These are phyloP conservation scores for Eidolon dupreanum DNA, from an alignment of 2,797 vertebrate species.

Conservation along the genomic window DNA sequence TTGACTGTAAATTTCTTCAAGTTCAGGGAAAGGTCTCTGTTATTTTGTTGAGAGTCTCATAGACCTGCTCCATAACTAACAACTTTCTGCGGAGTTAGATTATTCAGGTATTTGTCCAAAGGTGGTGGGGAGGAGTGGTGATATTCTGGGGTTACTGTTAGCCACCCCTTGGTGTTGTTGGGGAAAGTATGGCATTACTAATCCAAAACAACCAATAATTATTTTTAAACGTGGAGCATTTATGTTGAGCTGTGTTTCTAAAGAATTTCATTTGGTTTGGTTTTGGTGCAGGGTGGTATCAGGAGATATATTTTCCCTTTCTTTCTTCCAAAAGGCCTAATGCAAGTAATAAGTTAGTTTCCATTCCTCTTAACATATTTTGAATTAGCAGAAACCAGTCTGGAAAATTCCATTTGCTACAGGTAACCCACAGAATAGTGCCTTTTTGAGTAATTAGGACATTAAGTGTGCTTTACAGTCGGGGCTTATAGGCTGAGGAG, in stretches of 20 bases:
- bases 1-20: background rate
- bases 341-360: background rate
- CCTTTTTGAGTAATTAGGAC: background rate
- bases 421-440: background rate
- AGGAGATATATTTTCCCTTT: background rate
- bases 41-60: background rate
- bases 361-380: background rate
- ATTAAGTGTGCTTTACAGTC: background rate
- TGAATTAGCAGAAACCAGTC: background rate
- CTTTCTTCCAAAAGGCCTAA: background rate
- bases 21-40: background rate
- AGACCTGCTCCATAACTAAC: background rate
- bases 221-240: background rate
- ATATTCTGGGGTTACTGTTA: background rate
- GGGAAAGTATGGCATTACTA: background rate
- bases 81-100: background rate
- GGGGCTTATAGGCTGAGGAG: background rate
- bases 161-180: background rate
- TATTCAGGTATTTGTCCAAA: background rate
- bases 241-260: background rate
- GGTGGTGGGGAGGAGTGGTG: background rate
- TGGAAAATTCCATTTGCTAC: background rate
- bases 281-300: background rate
- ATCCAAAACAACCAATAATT: background rate
- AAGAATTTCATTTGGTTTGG: background rate